Evolutionary conservation across 2,888 invertebrate species (phyloP).

Genomic region (Nomada flava): DNA sequence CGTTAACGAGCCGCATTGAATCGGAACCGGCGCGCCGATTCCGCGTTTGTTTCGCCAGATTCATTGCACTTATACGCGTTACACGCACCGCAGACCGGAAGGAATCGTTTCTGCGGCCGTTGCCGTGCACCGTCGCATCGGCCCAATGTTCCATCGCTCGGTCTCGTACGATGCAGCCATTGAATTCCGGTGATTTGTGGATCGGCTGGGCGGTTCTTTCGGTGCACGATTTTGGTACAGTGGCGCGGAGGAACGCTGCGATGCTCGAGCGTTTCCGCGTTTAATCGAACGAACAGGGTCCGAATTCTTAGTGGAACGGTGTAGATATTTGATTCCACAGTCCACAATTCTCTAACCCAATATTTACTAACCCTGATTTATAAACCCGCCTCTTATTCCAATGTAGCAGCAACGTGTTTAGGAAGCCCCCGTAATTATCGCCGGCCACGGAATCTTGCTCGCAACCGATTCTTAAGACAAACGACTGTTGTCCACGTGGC

Average conservation of each 20-base stretch:
- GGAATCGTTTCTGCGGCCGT: conserved; percentile 48
- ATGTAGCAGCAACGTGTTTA: background rate
- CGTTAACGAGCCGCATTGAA: conserved; percentile 79
- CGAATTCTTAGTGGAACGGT: no score
- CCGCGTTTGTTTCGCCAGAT: conserved; percentile 64
- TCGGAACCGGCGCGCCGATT: conserved; percentile 65
- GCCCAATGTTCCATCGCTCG: conserved; percentile 31
- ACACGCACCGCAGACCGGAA: conserved; percentile 58
- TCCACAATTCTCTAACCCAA: no score
- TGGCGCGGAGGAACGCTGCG: background rate
- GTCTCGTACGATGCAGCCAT: conserved; percentile 24
- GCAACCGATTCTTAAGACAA: conserved; percentile 9
- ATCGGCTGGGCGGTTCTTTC: conserved; percentile 33
- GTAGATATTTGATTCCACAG: no score
- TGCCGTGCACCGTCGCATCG: background rate
- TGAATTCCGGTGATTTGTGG: conserved; percentile 39
- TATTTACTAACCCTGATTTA: background rate
- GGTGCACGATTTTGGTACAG: background rate
- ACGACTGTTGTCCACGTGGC: conserved; percentile 12
- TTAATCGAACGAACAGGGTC: no score
- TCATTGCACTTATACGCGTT: conserved; percentile 65
- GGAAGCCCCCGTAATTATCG: no score
- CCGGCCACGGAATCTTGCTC: background rate
- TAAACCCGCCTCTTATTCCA: background rate
- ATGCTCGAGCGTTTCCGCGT: no score